Evolutionary conservation across 1,140 invertebrate species (phyloP).

Genomic region (Phthorimaea operculella): DNA sequence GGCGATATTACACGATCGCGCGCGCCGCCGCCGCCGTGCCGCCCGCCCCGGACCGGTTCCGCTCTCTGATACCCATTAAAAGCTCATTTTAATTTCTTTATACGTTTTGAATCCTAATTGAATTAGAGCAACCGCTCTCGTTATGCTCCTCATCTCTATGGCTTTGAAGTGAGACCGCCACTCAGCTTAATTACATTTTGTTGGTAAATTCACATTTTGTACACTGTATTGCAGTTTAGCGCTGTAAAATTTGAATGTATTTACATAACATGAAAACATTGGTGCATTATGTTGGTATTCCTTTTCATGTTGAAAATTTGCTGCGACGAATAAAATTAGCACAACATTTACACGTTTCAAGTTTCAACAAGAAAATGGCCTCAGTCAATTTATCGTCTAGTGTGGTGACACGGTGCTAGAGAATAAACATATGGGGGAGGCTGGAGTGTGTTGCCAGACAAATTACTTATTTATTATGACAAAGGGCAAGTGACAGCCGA

Average conservation of each 20-base stretch:
- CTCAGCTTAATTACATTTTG: constrained; percentile 10
- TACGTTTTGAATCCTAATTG: constrained; percentile 30
- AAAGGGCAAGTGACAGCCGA: constrained; percentile 22
- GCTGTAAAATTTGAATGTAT: constrained; percentile 2
- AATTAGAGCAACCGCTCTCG: constrained; percentile 28
- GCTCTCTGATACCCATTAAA: constrained; percentile 34
- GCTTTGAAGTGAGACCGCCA: constrained; percentile 12
- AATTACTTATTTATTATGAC: constrained; percentile 32
- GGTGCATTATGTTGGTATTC: background rate
- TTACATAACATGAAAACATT: background rate
- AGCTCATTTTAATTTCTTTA: constrained; percentile 38
- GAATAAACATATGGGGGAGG: background rate
- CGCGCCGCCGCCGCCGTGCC: constrained; percentile 14
- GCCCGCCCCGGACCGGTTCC: constrained; percentile 25
- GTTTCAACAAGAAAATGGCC: background rate
- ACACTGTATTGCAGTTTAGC: constrained; percentile 3
- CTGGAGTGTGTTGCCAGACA: constrained; percentile 14
- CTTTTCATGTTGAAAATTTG: too few relatives aligned
- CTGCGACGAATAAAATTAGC: too few relatives aligned
- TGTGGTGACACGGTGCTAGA: background rate
- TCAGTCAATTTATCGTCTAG: background rate
- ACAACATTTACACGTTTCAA: too few relatives aligned
- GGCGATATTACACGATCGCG: constrained; percentile 37
- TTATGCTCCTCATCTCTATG: constrained; percentile 11
- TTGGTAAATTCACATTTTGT: constrained; percentile 4